Evolutionary conservation across 2,113 vertebrate genomes (phyloP), one percentile per base, ranked within the genome.

Genomic region (Conger conger): DNA sequence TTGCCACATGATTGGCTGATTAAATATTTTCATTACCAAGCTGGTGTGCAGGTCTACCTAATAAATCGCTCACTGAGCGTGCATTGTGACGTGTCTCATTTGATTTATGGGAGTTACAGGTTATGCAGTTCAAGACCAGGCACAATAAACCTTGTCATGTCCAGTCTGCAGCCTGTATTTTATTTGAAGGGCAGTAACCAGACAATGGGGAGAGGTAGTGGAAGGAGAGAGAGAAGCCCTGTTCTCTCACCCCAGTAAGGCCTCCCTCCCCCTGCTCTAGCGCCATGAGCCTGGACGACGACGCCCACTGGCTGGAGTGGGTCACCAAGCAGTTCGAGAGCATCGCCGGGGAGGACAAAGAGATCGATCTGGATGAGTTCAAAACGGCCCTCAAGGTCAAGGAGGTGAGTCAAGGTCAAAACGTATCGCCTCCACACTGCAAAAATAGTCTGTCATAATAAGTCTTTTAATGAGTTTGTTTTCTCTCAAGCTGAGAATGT

Each of bases 281-380:
- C 82, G 54, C 45, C 88, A 95, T 96, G 96, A 95, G 91, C 57
- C 2, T 80, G 0, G 95, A 96, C 0, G 95, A 96, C 1, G 96
- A 97, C 0, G n/a, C 94, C 0, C 93, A 93, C 80, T 97, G 98
- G 97, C 93, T 98, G 86, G 94, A 91, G 76, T 96, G 97, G 97
- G 94, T 96, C 81, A 96, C 91, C 11, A 92, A 89, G 84, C 96
- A 96, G 90, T 98, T 98, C 0, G 93, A 95, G 90, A 96, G 68
- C 87, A 96, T 96, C 27, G 96, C 95, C 0, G 97, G 97, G 40
- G 92, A 96, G 0, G 94, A 95, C 86, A 90, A 93, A 82, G 96
- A 97, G 85, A 98, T 98, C 23, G 40, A 91, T 89, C 40, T 97
- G 83, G 92, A 96, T 0, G 95, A 96, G 89, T 98, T 98, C 87